phyloP scores from a whole-genome alignment of 92 coral and sea anemone genomes.

The Actinostola sp. region DNA sequence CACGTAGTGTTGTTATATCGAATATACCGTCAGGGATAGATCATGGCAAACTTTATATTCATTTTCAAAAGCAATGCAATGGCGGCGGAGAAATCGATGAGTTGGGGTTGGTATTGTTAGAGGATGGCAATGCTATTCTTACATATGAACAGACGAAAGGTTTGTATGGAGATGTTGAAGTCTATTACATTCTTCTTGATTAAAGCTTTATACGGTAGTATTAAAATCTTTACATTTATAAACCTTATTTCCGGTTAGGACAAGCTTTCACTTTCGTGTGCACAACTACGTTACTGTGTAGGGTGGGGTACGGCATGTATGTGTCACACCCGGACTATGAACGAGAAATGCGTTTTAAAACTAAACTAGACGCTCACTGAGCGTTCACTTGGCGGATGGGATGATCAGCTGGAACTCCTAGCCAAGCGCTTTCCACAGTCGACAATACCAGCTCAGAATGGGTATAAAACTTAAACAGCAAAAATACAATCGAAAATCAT shows the following conservation, averaged over 20 bases:
- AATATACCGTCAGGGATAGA: slow-evolving; percentile 33
- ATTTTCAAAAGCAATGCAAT: slow-evolving; percentile 51
- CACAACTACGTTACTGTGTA: neutral
- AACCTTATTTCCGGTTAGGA: neutral
- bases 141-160: slow-evolving; percentile 51
- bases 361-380: no score
- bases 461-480: no score
- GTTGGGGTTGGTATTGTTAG: slow-evolving; percentile 23
- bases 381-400: no score
- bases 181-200: neutral
- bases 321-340: neutral
- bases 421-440: no score
- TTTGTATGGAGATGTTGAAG: slow-evolving; percentile 16
- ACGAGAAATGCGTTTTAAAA: no score
- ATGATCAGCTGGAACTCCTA: no score
- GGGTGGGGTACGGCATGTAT: neutral
- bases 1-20: slow-evolving; percentile 36
- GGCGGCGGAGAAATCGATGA: slow-evolving; percentile 65
- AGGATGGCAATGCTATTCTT: slow-evolving; percentile 50
- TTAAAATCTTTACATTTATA: neutral
- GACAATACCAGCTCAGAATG: no score
- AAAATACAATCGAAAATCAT: no score
- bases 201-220: neutral
- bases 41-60: slow-evolving; percentile 21
- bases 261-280: neutral